Conservation (phyloP, 2,113 vertebrate genomes). For the Lepisosteus osseus region DNA sequence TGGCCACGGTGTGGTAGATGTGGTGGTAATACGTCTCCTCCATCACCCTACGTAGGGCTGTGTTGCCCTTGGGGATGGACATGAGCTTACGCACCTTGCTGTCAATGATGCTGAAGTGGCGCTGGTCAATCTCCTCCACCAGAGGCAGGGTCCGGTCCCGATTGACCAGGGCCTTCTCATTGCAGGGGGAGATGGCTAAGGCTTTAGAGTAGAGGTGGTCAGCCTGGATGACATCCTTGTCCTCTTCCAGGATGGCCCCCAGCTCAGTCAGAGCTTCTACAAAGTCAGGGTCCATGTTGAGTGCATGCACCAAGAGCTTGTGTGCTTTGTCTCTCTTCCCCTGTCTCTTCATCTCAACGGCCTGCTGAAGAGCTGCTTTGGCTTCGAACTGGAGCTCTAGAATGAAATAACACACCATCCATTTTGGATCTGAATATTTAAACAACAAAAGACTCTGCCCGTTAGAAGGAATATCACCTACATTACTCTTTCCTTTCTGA, state of each 20-base stretch:
- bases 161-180: slow-evolving; percentile 83
- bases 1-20: slow-evolving; percentile 97
- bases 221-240: slow-evolving; percentile 89
- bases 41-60: slow-evolving; percentile 86
- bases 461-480: too few species aligned
- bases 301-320: slow-evolving; percentile 85
- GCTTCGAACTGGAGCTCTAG: slow-evolving; percentile 82
- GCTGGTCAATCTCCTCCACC: slow-evolving; percentile 94
- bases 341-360: slow-evolving; percentile 88
- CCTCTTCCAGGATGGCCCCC: slow-evolving; percentile 89
- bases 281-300: slow-evolving; percentile 86
- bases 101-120: slow-evolving; percentile 89
- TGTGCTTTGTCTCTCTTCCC: slow-evolving; percentile 91
- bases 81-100: slow-evolving; percentile 89
- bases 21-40: slow-evolving; percentile 97
- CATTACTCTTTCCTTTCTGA: too few species aligned
- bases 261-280: slow-evolving; percentile 89
- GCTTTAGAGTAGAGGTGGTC: slow-evolving; percentile 92
- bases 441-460: too few species aligned
- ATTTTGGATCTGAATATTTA: too few species aligned
- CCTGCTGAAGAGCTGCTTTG: slow-evolving; percentile 84
- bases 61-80: slow-evolving; percentile 92
- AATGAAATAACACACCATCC: slow-evolving; percentile 31
- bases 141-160: slow-evolving; percentile 85
- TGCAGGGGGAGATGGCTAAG: slow-evolving; percentile 79